phyloP scores from a whole-genome alignment of 2,113 vertebrate genomes.

The Delphinapterus leucas region DNA sequence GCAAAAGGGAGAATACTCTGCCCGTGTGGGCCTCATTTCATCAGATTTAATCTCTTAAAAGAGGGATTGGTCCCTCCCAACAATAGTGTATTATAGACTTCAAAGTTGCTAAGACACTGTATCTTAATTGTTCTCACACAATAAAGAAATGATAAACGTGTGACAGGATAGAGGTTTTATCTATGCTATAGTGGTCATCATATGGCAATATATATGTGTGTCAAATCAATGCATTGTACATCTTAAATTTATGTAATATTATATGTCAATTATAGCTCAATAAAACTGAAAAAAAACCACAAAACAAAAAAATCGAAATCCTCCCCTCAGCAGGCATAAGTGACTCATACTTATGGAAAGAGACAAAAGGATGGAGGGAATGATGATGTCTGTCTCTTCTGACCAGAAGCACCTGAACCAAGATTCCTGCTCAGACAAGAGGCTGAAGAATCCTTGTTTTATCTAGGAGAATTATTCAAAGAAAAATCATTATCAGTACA shows the following conservation, averaged over 20 bases:
- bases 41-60: neutral
- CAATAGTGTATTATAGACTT: neutral
- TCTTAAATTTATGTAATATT: neutral
- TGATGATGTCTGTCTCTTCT: neutral
- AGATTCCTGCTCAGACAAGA: neutral
- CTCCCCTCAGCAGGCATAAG: neutral
- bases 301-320: neutral
- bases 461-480: neutral
- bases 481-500: neutral
- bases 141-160: neutral
- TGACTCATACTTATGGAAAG: neutral
- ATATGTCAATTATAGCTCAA: neutral
- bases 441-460: neutral
- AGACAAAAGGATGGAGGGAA: neutral
- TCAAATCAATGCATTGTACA: neutral
- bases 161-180: neutral
- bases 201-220: neutral
- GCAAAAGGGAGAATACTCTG: neutral
- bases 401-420: neutral
- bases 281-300: neutral
- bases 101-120: neutral
- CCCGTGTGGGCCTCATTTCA: neutral
- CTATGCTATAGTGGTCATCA: neutral
- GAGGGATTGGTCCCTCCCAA: rapidly evolving
- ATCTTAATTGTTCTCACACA: neutral